Evolutionary conservation across 2,888 invertebrate genomes (phyloP).

Genomic region (Andrena chrysosceles): DNA sequence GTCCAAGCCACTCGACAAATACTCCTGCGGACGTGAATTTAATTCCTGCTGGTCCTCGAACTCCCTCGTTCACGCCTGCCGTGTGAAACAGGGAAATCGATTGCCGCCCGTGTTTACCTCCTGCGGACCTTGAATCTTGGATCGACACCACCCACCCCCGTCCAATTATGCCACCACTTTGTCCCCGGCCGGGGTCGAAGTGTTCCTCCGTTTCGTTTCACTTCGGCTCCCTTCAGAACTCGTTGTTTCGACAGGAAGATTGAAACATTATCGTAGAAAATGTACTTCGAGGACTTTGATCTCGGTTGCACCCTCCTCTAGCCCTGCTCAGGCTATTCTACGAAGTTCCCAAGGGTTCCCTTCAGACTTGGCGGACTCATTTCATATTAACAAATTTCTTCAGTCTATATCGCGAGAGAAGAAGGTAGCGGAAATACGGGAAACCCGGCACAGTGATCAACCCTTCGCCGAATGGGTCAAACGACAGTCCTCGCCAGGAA

Average conservation of each 20-base stretch:
- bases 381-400: no score
- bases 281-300: no score
- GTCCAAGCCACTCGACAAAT: constrained; percentile 49
- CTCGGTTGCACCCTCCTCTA: no score
- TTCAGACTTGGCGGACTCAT: no score
- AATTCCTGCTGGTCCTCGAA: constrained; percentile 30
- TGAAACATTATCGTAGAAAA: no score
- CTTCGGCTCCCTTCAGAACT: neutral
- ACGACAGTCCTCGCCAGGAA: constrained; percentile 22
- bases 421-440: neutral
- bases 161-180: constrained; percentile 12
- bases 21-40: constrained; percentile 53
- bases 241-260: neutral
- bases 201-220: neutral
- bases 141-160: neutral
- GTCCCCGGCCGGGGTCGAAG: neutral
- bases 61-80: neutral
- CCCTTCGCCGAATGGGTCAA: neutral
- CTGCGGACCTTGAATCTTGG: constrained; percentile 48
- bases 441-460: neutral
- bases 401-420: neutral
- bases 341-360: no score
- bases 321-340: no score
- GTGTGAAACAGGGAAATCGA: constrained; percentile 41
- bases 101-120: constrained; percentile 52